Evolutionary conservation across 2,797 vertebrate genomes (phyloP), one percentile per base, ranked within the genome.

Genomic region (Ptychobarbus kaznakovi): DNA sequence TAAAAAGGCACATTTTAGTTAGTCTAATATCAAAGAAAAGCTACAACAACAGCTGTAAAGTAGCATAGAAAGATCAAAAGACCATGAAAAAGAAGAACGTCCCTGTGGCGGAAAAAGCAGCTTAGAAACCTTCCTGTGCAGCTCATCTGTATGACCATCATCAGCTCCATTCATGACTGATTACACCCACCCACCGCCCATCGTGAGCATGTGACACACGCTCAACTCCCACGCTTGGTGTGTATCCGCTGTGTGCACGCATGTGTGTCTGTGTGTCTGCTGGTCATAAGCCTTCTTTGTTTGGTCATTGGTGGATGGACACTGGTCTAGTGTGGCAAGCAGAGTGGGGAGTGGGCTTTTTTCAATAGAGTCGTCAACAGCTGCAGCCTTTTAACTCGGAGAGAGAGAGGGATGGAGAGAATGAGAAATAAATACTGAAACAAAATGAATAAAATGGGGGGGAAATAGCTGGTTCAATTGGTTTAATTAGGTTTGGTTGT

Each of bases 201-300:
- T 58, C 51, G n/a, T 6, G 20, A 74, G 87, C 77, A 88, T 88
- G 82, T 88, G 82, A 84, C 68, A 58, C 46, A 44, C 35, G 70
- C 82, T 46, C 20, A 46, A 81, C 65, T 72, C 78, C 85, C 77
- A 86, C 82, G 35, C 61, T 83, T 44, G 15, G 44, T 68, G 86
- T 77, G 46, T 16, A 61, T 51, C 68, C 51, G n/a, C 22, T 56
- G 78, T 82, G 73, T 75, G 77, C 83, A n/a, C 35, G n/a, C 82
- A 83, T 80, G 73, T 69, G 46, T 76, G 66, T 81, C 58, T 82
- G 72, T 78, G 75, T n/a, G 68, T 65, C 42, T 86, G 68, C 65
- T 75, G 40, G 42, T 77, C 56, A 72, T 76, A 42, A 56, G 15
- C 56, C 63, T 72, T 61, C 61, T 82, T 76, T 85, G 83, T 85